phyloP scores from a whole-genome alignment of 64 coral and sea anemone species.

The Acropora tenuis region DNA sequence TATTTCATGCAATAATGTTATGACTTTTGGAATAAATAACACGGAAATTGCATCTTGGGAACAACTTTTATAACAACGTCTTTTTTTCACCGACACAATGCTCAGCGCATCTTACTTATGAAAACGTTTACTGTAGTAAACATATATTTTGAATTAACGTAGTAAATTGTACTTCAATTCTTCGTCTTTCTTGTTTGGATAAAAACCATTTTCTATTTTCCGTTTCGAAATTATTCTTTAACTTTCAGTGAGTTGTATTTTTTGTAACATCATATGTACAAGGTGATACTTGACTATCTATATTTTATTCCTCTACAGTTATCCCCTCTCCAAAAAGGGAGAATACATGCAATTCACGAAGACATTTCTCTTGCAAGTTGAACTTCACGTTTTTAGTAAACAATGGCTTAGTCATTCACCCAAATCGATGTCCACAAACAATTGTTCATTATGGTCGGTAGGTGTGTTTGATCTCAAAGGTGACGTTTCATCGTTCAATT shows the following conservation, averaged over 20 bases:
- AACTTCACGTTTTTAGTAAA: too few species aligned
- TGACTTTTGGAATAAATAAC: not conserved
- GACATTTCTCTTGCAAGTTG: too few species aligned
- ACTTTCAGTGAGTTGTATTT: not conserved
- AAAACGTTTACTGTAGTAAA: not conserved
- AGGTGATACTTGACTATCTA: not conserved
- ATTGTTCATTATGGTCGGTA: slow-evolving; percentile 5
- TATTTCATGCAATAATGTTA: not conserved
- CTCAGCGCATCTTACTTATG: not conserved
- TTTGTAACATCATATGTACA: not conserved
- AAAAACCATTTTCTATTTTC: not conserved
- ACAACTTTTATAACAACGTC: not conserved
- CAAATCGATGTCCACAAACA: slow-evolving; percentile 15
- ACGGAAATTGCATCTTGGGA: not conserved
- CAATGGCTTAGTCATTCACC: not conserved
- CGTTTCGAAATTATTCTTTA: too few species aligned
- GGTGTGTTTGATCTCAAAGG: slow-evolving; percentile 23
- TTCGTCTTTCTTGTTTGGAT: not conserved
- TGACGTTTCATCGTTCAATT: slow-evolving; percentile 28
- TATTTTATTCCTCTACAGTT: too few species aligned
- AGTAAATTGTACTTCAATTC: not conserved
- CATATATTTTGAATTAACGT: not conserved
- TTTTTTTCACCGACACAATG: not conserved
- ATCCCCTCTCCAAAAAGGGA: too few species aligned
- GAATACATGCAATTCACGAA: too few species aligned